Evolutionary conservation across 2,888 invertebrate genomes (phyloP), one percentile per base, ranked within the genome.

Genomic region (Drosophila neonasuta): DNA sequence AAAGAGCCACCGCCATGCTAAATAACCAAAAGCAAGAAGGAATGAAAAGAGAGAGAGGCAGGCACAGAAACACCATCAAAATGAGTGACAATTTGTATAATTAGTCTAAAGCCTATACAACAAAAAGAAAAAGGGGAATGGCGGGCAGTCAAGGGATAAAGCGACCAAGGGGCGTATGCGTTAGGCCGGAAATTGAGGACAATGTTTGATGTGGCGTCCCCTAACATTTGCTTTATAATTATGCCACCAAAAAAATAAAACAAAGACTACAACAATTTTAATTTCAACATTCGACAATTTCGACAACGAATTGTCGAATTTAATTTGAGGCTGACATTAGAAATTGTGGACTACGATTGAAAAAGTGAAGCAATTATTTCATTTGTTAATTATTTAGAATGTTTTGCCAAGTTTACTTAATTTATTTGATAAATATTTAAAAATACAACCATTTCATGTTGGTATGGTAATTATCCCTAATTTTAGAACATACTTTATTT

Each of bases 1-100:
- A 79, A 81, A 68, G 65, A 57, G 46, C 62, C 62, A 34, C 11
- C 62, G 39, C n/a, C 51, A 9, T 41, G 8, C 39, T 24, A 52
- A 34, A 32, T 44, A 32, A 46, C 24, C 15, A 46, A 41, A 45
- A 20, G 13, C 4, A 24, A 24, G 24, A 24, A 24, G 24, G 24
- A 24, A 24, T 24, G 24, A 24, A 24, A 24, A 24, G 6, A 6
- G 24, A 24, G 41, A 41, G 41, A 10, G 34, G 3, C 11, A 15
- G 30, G 20, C 57, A 58, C n/a, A 49, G 15, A 24, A 50, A 61
- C 29, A 41, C 50, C 61, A 46, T 39, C 55, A 62, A 73, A 77
- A 79, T 64, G 70, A 81, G 80, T 79, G 79, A 79, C 79, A 79
- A 83, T 79, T 79, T 80, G 77, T 83, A 74, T 83, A 79, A 79